A percentile compares a stretch with the other conserved stretches of the same genome.
Conservation (phyloP, 2,888 invertebrate genomes). For the Drosophila multiciliata region DNA sequence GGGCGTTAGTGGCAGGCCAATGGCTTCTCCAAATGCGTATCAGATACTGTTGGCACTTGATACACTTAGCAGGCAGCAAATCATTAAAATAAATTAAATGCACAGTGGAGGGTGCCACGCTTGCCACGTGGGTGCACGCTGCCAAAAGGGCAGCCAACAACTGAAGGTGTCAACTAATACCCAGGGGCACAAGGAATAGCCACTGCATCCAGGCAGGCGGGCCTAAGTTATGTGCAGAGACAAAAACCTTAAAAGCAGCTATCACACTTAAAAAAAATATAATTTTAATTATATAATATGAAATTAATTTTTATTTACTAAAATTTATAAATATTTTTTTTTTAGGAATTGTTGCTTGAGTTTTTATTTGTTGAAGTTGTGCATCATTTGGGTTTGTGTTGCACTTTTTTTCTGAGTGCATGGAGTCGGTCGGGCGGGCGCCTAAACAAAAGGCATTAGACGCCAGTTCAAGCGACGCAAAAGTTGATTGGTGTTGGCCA, state of each 20-base stretch:
- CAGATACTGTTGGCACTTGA: conserved; percentile 58
- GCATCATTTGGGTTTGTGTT: not conserved
- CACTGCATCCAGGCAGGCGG: conserved; percentile 11
- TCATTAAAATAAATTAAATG: conserved; percentile 69
- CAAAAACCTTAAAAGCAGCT: conserved; percentile 15
- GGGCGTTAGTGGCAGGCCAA: conserved; percentile 61
- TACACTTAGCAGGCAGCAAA: conserved; percentile 46
- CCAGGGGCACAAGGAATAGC: not conserved
- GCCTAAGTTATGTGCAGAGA: conserved; percentile 46
- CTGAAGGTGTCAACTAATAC: conserved; percentile 42
- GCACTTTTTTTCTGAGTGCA: not conserved
- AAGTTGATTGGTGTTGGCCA: conserved; percentile 78
- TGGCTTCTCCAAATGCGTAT: conserved; percentile 21
- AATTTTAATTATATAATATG: not conserved
- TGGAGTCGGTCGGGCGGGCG: conserved; percentile 16
- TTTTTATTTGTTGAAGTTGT: not conserved
- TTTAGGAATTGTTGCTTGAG: not conserved
- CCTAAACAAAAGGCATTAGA: conserved; percentile 78
- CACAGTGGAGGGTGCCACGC: conserved; percentile 10
- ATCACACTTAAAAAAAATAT: not conserved
- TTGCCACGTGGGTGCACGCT: conserved; percentile 28
- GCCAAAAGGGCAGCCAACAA: conserved; percentile 24
- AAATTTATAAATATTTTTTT: not conserved
- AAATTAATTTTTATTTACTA: not conserved
- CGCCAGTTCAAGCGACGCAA: conserved; percentile 58